Percentiles rank a stretch among this genome's conserved stretches.
Evolutionary conservation across 2,113 vertebrate species (phyloP).

Genomic region (Willisornis vidua): DNA sequence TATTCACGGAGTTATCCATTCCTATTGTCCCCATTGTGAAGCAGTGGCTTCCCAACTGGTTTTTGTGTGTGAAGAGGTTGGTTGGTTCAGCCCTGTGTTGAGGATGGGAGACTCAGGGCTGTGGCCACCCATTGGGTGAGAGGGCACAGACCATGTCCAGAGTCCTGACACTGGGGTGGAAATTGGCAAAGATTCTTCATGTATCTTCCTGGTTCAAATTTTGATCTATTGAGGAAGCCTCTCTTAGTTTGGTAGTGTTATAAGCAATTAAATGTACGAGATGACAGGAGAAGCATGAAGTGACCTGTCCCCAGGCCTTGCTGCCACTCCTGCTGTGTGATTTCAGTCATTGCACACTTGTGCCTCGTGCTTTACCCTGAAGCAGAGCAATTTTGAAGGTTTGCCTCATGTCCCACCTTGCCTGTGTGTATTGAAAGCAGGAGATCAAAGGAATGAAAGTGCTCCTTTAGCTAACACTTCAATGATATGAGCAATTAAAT

Average conservation of each 20-base stretch:
- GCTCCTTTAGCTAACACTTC: slow-evolving; percentile 56
- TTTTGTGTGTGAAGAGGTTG: not conserved
- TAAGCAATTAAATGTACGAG: not conserved
- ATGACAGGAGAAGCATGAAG: not conserved
- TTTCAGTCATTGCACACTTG: not conserved
- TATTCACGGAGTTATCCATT: not conserved
- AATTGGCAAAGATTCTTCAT: not conserved
- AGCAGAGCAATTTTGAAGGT: not conserved
- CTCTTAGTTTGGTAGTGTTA: not conserved
- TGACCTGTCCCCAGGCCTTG: not conserved
- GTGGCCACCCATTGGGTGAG: fast-evolving
- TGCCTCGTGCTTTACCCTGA: not conserved
- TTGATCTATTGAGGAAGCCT: not conserved
- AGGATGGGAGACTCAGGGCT: not conserved
- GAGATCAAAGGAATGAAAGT: slow-evolving; percentile 66
- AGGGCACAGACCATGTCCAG: not conserved
- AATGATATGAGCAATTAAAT: slow-evolving; percentile 70
- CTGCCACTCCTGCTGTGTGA: not conserved
- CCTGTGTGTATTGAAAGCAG: not conserved
- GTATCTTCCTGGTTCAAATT: not conserved
- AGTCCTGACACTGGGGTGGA: not conserved
- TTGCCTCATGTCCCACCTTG: not conserved
- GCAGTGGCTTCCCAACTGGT: not conserved
- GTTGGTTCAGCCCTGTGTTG: not conserved
- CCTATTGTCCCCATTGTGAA: not conserved